These are phyloP conservation scores for Himantopus leucocephalus DNA, from an alignment of 2,113 vertebrate species.

Conservation along the genomic window DNA sequence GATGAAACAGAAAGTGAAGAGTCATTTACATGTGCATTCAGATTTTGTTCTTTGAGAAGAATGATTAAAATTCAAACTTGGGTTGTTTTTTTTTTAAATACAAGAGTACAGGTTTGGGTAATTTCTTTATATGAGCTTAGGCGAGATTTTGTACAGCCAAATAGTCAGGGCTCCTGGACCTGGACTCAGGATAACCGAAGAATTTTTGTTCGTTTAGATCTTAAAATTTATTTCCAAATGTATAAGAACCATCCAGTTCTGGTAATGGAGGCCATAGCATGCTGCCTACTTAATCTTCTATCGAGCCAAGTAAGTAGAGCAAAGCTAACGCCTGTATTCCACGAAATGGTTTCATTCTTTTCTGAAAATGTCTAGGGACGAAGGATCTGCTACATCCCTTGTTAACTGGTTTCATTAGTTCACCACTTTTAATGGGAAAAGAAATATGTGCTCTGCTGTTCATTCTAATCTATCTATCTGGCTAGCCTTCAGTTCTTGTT, in stretches of 20 bases:
- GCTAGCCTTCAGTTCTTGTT: not conserved
- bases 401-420: not conserved
- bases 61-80: not conserved
- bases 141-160: not conserved
- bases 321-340: not conserved
- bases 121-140: not conserved
- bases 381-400: not conserved
- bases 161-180: not conserved
- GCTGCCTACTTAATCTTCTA: not conserved
- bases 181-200: not conserved
- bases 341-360: not conserved
- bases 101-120: not conserved
- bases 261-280: not conserved
- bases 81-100: not conserved
- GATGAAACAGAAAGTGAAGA: not conserved
- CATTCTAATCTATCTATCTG: not conserved
- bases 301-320: not conserved
- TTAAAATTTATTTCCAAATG: not conserved
- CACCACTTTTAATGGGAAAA: not conserved
- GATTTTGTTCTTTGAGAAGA: not conserved
- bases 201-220: not conserved
- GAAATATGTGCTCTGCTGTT: not conserved
- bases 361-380: not conserved
- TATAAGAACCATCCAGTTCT: not conserved
- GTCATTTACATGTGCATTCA: not conserved